These are phyloP conservation scores for Scotopteryx bipunctaria DNA, from an alignment of 2,888 invertebrate genomes.

Conservation along the genomic window DNA sequence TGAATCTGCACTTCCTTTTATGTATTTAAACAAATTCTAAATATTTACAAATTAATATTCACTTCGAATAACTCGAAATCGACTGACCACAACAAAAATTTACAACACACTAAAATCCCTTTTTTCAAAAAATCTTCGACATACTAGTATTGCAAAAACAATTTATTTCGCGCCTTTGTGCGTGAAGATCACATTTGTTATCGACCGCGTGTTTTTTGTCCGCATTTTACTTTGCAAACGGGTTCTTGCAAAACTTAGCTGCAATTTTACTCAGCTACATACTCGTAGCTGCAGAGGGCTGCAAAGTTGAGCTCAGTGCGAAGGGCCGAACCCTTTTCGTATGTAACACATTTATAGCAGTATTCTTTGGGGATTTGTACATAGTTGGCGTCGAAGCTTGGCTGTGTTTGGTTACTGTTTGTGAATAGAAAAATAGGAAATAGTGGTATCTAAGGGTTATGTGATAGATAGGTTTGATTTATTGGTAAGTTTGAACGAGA, in stretches of 20 bases:
- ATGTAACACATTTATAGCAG: conserved; percentile 38
- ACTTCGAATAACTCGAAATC: too few relatives aligned
- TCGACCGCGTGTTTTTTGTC: conserved; percentile 2
- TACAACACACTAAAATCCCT: neutral
- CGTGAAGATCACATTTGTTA: conserved; percentile 8
- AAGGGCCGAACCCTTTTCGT: conserved; percentile 66
- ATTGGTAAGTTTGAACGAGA: neutral
- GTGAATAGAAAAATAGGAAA: conserved; percentile 6
- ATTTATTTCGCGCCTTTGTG: conserved; percentile 1
- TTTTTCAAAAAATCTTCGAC: neutral
- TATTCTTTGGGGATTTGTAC: conserved; percentile 39
- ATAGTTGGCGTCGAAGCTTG: conserved; percentile 23
- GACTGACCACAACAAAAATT: neutral
- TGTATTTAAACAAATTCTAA: too few relatives aligned
- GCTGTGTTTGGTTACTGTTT: conserved; percentile 18
- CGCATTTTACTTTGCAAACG: conserved; percentile 1
- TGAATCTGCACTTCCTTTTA: too few relatives aligned
- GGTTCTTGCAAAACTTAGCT: neutral
- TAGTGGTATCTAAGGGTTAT: neutral
- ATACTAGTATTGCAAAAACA: neutral
- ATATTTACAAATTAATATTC: too few relatives aligned
- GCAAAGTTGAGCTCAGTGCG: conserved; percentile 66
- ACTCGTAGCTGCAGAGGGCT: conserved; percentile 61
- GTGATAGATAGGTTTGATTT: neutral
- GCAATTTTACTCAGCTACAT: too few relatives aligned